phyloP scores from a whole-genome alignment of 2,888 invertebrate species.

The Galerucella calmariensis region DNA sequence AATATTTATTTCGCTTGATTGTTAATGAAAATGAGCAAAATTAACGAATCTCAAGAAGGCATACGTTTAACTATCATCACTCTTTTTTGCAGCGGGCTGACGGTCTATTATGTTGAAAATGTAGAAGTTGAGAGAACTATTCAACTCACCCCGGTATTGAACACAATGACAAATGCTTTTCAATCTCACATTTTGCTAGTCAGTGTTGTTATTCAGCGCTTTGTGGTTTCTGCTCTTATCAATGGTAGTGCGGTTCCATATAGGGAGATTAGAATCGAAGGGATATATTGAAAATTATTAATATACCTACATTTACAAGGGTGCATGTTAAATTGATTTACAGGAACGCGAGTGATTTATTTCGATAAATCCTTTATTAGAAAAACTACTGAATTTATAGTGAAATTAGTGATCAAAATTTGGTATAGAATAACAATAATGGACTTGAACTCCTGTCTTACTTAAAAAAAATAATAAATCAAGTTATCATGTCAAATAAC shows the following conservation, averaged over 20 bases:
- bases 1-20: too few relatives aligned
- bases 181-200: constrained; percentile 34
- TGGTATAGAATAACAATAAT: too few relatives aligned
- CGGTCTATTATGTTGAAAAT: too few relatives aligned
- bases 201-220: constrained; percentile 21
- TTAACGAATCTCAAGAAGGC: too few relatives aligned
- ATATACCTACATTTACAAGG: constrained; percentile 22
- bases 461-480: not conserved
- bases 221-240: constrained; percentile 22
- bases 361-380: not conserved
- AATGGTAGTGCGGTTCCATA: constrained; percentile 16
- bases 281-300: constrained; percentile 23
- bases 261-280: constrained; percentile 20
- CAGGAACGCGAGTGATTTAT: not conserved
- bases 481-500: not conserved
- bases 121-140: not conserved
- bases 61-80: too few relatives aligned
- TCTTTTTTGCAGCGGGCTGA: too few relatives aligned
- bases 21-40: too few relatives aligned
- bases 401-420: not conserved
- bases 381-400: not conserved
- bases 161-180: constrained; percentile 36
- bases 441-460: too few relatives aligned
- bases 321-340: constrained; percentile 12
- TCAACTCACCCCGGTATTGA: not conserved